These are phyloP conservation scores for Alectoris magna DNA, from an alignment of 2,797 vertebrate species.

Conservation along the genomic window DNA sequence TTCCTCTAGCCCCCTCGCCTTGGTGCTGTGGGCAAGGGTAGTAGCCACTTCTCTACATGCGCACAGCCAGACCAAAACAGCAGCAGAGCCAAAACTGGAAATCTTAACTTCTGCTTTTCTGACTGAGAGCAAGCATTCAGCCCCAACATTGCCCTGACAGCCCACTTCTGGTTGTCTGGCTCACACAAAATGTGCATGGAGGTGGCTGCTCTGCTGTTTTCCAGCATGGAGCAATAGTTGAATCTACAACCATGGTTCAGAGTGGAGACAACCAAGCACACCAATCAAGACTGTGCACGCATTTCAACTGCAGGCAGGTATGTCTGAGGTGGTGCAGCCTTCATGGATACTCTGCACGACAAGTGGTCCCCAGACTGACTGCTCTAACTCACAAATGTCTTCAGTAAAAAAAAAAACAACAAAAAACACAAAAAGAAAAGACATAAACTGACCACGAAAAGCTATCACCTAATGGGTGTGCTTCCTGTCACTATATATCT, in stretches of 20 bases:
- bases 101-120: conserved; percentile 28
- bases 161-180: neutral
- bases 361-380: neutral
- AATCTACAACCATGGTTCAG: neutral
- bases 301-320: neutral
- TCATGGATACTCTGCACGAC: neutral
- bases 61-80: neutral
- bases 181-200: accelerated
- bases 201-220: neutral
- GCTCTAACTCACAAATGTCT: neutral
- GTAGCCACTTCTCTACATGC: neutral
- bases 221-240: neutral
- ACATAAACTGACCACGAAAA: neutral
- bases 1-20: neutral
- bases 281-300: accelerated
- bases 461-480: neutral
- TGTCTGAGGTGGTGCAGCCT: neutral
- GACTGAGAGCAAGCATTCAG: neutral
- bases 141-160: neutral
- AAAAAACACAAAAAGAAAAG: neutral
- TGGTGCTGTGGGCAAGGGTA: neutral
- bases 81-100: neutral
- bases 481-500: neutral
- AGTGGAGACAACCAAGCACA: neutral
- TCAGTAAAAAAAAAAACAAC: neutral